Evolutionary conservation across 2,888 invertebrate genomes (phyloP).

Genomic region (Agonopterix alstromeriana): DNA sequence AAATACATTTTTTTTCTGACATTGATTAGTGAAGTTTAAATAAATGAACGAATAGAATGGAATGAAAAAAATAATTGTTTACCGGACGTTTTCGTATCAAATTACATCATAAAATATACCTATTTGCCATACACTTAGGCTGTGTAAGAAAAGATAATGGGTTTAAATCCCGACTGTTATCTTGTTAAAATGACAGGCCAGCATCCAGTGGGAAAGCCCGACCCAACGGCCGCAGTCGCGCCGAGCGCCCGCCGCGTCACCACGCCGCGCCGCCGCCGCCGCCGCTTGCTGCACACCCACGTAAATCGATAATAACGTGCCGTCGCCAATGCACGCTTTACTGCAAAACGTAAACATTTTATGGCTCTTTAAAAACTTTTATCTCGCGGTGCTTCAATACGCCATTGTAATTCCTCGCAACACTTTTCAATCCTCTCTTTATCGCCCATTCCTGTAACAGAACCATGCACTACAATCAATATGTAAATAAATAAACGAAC

Average conservation of each 20-base stretch:
- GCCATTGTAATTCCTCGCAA: slow-evolving; percentile 15
- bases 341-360: slow-evolving; percentile 34
- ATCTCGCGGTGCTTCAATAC: slow-evolving; percentile 20
- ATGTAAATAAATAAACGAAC: slow-evolving; percentile 37
- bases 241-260: slow-evolving; percentile 47
- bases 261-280: slow-evolving; percentile 38
- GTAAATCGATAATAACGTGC: slow-evolving; percentile 50
- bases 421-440: slow-evolving; percentile 10
- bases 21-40: no score
- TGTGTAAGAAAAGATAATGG: no score
- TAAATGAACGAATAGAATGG: no score
- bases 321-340: slow-evolving; percentile 33
- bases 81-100: background rate
- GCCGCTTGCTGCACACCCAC: slow-evolving; percentile 22
- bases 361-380: slow-evolving; percentile 36
- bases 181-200: background rate
- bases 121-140: no score
- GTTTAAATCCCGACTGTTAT: background rate
- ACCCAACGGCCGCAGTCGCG: slow-evolving; percentile 53
- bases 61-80: no score
- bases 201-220: slow-evolving; percentile 31
- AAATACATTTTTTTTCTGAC: no score
- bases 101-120: no score
- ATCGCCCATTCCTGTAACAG: slow-evolving; percentile 16
- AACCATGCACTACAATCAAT: slow-evolving; percentile 11